A percentile compares a stretch with the other conserved stretches of the same genome.
These are phyloP conservation scores for Lichenostomus cassidix DNA, from an alignment of 2,113 vertebrate species.

Conservation along the genomic window DNA sequence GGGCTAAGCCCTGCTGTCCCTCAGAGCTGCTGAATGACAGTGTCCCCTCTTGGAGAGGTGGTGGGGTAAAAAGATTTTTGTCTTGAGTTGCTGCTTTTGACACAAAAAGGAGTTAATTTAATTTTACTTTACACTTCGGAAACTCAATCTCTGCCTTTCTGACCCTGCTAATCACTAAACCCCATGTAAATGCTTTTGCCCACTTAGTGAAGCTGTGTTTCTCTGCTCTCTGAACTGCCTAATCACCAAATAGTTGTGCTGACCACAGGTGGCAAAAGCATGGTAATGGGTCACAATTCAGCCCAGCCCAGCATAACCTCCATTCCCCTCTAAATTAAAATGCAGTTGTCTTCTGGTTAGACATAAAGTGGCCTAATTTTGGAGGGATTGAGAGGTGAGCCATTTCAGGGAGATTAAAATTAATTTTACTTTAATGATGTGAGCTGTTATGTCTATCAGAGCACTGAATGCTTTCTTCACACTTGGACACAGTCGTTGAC, in stretches of 20 bases:
- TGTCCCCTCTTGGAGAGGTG: not conserved
- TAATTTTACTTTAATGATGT: constrained; percentile 39
- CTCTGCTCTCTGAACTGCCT: not conserved
- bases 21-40: not conserved
- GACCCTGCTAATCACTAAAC: not conserved
- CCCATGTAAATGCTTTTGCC: not conserved
- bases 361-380: not conserved
- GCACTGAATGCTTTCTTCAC: constrained; percentile 21
- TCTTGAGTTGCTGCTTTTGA: not conserved
- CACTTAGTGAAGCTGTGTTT: not conserved
- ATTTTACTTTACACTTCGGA: not conserved
- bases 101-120: not conserved
- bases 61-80: not conserved
- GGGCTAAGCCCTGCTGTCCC: not conserved
- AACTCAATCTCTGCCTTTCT: not conserved
- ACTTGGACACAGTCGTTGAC: not conserved
- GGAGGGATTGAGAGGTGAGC: not conserved
- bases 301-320: not conserved
- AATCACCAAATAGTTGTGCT: constrained; percentile 14
- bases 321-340: not conserved
- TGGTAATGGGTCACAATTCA: not conserved
- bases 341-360: not conserved
- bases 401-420: not conserved
- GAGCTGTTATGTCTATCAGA: not conserved
- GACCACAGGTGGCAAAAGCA: not conserved